These are phyloP conservation scores for Dermatemys mawii DNA, from an alignment of 2,113 vertebrate genomes.

Conservation along the genomic window DNA sequence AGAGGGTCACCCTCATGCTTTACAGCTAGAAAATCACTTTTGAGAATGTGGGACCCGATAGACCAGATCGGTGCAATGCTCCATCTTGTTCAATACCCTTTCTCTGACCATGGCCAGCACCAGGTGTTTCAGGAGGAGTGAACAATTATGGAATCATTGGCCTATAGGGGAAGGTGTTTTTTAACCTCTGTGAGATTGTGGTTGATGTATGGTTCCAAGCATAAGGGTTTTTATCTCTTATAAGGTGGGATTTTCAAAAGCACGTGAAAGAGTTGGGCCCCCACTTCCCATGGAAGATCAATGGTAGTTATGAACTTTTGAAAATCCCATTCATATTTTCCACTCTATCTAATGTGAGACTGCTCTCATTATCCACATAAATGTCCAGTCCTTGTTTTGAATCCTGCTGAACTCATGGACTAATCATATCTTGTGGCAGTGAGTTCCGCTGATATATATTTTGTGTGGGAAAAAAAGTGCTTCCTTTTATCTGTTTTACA, in stretches of 20 bases:
- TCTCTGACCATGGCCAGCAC: background rate
- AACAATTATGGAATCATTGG: background rate
- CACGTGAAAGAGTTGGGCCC: background rate
- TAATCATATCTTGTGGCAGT: background rate
- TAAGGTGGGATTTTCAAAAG: background rate
- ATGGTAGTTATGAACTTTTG: background rate
- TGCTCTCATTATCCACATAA: background rate
- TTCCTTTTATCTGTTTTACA: background rate
- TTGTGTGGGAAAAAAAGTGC: background rate
- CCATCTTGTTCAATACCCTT: background rate
- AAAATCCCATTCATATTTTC: background rate
- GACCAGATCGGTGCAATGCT: background rate
- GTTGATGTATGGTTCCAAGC: background rate
- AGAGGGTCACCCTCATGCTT: background rate
- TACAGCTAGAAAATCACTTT: background rate
- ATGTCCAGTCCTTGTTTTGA: background rate
- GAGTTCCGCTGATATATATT: slow-evolving; percentile 25
- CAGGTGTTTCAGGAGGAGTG: background rate
- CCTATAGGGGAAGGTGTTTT: background rate
- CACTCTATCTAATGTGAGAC: background rate
- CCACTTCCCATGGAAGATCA: background rate
- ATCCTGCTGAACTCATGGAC: background rate
- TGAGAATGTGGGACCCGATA: background rate
- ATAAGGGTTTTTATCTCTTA: background rate
- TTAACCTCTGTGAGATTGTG: background rate